A percentile compares a stretch with the other conserved stretches of the same genome.
phyloP scores from a whole-genome alignment of 2,113 vertebrate species.

The Brachyhypopomus gauderio region DNA sequence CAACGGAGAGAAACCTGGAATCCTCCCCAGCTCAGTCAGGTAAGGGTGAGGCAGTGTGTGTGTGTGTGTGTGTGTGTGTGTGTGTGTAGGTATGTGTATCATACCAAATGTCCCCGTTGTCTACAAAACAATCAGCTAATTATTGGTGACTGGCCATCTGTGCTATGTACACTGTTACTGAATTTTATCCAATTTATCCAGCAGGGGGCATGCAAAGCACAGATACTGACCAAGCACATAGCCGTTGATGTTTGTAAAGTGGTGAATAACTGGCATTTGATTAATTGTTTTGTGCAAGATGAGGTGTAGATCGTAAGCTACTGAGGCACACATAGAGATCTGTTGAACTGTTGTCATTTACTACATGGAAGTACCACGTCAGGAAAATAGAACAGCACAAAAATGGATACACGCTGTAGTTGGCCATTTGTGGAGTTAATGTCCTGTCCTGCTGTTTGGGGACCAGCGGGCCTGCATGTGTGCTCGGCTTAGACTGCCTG shows the following conservation, averaged over 20 bases:
- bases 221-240: slow-evolving; percentile 29
- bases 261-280: slow-evolving; percentile 5
- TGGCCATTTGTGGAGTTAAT: slow-evolving; percentile 37
- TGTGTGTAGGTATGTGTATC: slow-evolving; percentile 3
- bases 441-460: slow-evolving; percentile 43
- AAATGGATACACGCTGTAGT: slow-evolving; percentile 8
- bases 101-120: slow-evolving; percentile 1
- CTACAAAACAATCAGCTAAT: slow-evolving; percentile 16
- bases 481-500: slow-evolving; percentile 40
- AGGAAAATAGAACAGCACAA: slow-evolving; percentile 12
- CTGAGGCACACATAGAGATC: slow-evolving; percentile 7
- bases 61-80: neutral
- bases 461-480: slow-evolving; percentile 22
- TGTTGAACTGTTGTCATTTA: neutral
- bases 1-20: slow-evolving; percentile 72
- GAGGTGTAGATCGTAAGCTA: neutral
- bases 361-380: slow-evolving; percentile 11
- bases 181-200: slow-evolving; percentile 37
- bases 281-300: neutral
- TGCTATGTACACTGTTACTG: neutral
- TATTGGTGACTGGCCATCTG: slow-evolving; percentile 15
- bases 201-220: slow-evolving; percentile 48
- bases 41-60: slow-evolving; percentile 62
- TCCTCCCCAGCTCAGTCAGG: slow-evolving; percentile 88
- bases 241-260: neutral